These are phyloP conservation scores for Rhynchophorus ferrugineus DNA, from an alignment of 1,140 invertebrate species.

Conservation along the genomic window DNA sequence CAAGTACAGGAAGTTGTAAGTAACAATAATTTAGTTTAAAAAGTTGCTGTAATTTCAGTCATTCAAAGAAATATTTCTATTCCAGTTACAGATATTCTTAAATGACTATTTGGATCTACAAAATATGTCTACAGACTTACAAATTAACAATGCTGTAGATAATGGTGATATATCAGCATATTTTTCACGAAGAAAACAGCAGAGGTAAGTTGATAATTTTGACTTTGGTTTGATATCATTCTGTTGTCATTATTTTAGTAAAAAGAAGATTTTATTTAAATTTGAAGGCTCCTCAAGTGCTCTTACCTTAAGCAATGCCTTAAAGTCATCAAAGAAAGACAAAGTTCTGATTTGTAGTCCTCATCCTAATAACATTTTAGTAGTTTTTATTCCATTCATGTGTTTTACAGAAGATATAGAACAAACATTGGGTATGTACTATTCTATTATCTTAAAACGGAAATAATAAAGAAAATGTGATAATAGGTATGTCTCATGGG, in stretches of 20 bases:
- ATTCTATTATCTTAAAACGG: background rate
- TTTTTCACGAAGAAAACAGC: slow-evolving; percentile 58
- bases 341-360: slow-evolving; percentile 62
- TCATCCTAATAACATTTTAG: slow-evolving; percentile 66
- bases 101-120: slow-evolving; percentile 80
- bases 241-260: slow-evolving; percentile 36
- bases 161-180: slow-evolving; percentile 55
- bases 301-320: slow-evolving; percentile 56
- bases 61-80: slow-evolving; percentile 10
- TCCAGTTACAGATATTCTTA: slow-evolving; percentile 67
- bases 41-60: slow-evolving; percentile 9
- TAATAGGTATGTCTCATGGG: slow-evolving; percentile 38
- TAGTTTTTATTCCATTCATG: slow-evolving; percentile 67
- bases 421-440: slow-evolving; percentile 51
- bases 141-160: slow-evolving; percentile 50
- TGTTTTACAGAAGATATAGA: slow-evolving; percentile 73
- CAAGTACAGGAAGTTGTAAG: slow-evolving; percentile 80
- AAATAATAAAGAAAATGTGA: background rate
- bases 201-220: slow-evolving; percentile 43
- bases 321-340: slow-evolving; percentile 44
- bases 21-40: slow-evolving; percentile 21
- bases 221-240: background rate
- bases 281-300: slow-evolving; percentile 75
- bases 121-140: slow-evolving; percentile 53
- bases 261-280: slow-evolving; percentile 61